phyloP scores from a whole-genome alignment of 2,888 invertebrate species.

The Spodoptera picta region DNA sequence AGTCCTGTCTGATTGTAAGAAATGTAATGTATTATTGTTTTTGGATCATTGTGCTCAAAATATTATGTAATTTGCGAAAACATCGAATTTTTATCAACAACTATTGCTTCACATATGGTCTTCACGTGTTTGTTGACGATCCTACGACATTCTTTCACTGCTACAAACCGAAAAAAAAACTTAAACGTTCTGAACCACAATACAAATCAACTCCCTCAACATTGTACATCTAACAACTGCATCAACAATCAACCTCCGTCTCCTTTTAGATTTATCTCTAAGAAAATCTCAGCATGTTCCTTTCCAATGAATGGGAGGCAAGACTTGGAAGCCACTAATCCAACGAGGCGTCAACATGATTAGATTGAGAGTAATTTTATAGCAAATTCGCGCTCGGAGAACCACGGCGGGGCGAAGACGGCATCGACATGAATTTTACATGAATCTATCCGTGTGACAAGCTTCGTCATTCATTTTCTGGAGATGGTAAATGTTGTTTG shows the following conservation, averaged over 20 bases:
- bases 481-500: conserved; percentile 66
- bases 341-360: conserved; percentile 76
- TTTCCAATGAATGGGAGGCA: conserved; percentile 54
- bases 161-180: not conserved
- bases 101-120: too few species aligned
- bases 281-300: conserved; percentile 52
- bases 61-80: not conserved
- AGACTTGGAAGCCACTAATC: conserved; percentile 59
- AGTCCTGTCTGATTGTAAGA: not conserved
- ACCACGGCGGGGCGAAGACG: conserved; percentile 64
- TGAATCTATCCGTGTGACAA: conserved; percentile 77
- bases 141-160: too few species aligned
- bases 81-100: not conserved
- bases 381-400: conserved; percentile 74
- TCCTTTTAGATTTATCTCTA: conserved; percentile 42
- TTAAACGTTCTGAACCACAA: not conserved
- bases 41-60: not conserved
- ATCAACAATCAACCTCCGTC: conserved; percentile 40
- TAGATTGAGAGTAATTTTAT: conserved; percentile 83
- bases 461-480: conserved; percentile 77
- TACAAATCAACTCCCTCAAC: too few species aligned
- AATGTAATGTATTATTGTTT: not conserved
- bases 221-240: conserved; percentile 18
- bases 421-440: conserved; percentile 83
- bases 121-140: not conserved